Evolutionary conservation across 2,113 vertebrate genomes (phyloP).

Genomic region (Bostrychus sinensis): DNA sequence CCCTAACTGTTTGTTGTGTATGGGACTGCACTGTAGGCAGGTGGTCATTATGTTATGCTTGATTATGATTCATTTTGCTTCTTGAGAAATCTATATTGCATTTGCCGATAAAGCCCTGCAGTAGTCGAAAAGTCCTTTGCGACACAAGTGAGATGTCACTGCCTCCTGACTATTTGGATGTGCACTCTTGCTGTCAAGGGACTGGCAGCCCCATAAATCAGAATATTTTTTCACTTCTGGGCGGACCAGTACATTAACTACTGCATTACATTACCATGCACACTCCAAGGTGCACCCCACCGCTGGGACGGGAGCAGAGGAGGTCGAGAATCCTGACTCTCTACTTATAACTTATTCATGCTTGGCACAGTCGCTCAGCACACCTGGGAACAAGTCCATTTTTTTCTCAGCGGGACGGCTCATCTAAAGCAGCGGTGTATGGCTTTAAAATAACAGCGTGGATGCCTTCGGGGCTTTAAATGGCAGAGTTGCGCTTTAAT

Average conservation of each 20-base stretch:
- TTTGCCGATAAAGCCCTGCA: no score
- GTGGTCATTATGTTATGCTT: no score
- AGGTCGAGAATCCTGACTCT: slow-evolving; percentile 48
- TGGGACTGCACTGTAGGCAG: no score
- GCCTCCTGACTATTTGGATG: neutral
- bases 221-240: slow-evolving; percentile 25
- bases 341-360: slow-evolving; percentile 72
- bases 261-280: slow-evolving; percentile 15
- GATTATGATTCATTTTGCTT: no score
- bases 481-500: slow-evolving; percentile 10
- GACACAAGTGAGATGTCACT: slow-evolving; percentile 23
- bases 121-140: slow-evolving; percentile 8
- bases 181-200: slow-evolving; percentile 13
- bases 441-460: slow-evolving; percentile 52
- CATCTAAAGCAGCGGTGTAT: slow-evolving; percentile 27
- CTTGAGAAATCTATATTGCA: no score
- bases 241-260: slow-evolving; percentile 36
- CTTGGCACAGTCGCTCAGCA: slow-evolving; percentile 42
- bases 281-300: slow-evolving; percentile 3
- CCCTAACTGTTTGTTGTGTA: no score
- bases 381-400: slow-evolving; percentile 58
- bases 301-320: slow-evolving; percentile 25
- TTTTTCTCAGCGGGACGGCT: slow-evolving; percentile 35
- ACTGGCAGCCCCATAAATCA: slow-evolving; percentile 51
- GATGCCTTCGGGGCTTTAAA: neutral